Conservation (phyloP, 2,797 vertebrate species). For the Synanceia verrucosa region DNA sequence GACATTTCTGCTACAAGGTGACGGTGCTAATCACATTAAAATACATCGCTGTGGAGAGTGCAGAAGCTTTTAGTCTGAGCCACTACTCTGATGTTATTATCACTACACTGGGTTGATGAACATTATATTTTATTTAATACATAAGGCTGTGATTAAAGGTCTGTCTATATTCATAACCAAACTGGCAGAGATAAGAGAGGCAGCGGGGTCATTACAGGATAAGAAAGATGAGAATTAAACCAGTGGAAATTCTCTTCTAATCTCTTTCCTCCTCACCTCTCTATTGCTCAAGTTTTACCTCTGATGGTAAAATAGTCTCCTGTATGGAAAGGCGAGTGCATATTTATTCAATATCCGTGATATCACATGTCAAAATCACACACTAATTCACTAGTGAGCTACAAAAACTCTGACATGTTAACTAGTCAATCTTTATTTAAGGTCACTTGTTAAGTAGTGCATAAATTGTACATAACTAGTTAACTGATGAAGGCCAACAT, state of each 20-base stretch:
- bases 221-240: constrained; percentile 57
- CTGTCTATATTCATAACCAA: constrained; percentile 58
- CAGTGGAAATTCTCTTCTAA: constrained; percentile 34
- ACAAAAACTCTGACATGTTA: too few relatives aligned
- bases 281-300: constrained; percentile 6
- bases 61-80: constrained; percentile 13
- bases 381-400: too few relatives aligned
- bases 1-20: not conserved
- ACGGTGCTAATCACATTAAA: not conserved
- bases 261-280: constrained; percentile 18
- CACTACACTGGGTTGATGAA: constrained; percentile 38
- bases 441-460: too few relatives aligned
- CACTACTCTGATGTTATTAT: constrained; percentile 27
- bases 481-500: too few relatives aligned
- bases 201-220: constrained; percentile 50
- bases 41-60: not conserved
- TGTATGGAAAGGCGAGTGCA: too few relatives aligned
- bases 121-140: constrained; percentile 54
- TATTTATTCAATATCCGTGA: too few relatives aligned
- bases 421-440: too few relatives aligned
- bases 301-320: not conserved
- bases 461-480: too few relatives aligned
- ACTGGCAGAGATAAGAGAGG: constrained; percentile 26
- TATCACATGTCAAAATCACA: too few relatives aligned
- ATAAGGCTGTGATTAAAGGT: constrained; percentile 58